Percentiles rank a stretch among this genome's conserved stretches.
phyloP scores from a whole-genome alignment of 2,888 invertebrate species.

The Ligdia adustata region DNA sequence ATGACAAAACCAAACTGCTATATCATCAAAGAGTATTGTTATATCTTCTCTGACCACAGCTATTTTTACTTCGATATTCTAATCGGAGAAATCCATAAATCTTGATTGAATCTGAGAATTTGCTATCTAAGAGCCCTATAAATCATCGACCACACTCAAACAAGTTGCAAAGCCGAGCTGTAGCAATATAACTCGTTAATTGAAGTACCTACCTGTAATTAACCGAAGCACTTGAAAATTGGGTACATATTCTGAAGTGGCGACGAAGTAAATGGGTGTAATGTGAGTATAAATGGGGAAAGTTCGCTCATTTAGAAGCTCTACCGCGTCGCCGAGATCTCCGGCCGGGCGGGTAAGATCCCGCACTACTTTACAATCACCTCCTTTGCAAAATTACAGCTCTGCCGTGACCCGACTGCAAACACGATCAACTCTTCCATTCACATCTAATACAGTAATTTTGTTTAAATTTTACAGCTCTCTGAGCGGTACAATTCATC shows the following conservation, averaged over 20 bases:
- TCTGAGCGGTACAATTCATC: conserved; percentile 40
- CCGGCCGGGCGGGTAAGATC: conserved; percentile 54
- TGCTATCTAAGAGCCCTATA: too few species aligned
- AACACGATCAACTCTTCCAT: conserved; percentile 39
- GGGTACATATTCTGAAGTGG: conserved; percentile 64
- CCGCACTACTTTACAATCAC: conserved; percentile 67
- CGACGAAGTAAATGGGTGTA: conserved; percentile 75
- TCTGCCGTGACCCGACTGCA: conserved; percentile 63
- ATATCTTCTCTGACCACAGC: too few species aligned
- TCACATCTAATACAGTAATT: conserved; percentile 48
- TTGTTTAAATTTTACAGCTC: conserved; percentile 51
- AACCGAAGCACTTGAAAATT: conserved; percentile 60
- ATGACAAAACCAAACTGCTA: too few species aligned
- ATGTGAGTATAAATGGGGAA: conserved; percentile 78
- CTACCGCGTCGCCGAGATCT: conserved; percentile 54
- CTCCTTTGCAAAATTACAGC: conserved; percentile 71
- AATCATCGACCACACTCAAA: conserved; percentile 41
- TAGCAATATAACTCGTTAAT: conserved; percentile 67
- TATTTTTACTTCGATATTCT: background rate
- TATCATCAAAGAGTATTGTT: too few species aligned
- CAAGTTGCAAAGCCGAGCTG: conserved; percentile 53
- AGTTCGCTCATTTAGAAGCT: conserved; percentile 73
- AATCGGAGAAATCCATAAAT: background rate
- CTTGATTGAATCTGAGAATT: too few species aligned
- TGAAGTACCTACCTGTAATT: conserved; percentile 71